phyloP scores from a whole-genome alignment of 2,113 vertebrate species.

The Pachypanchax playfairii region DNA sequence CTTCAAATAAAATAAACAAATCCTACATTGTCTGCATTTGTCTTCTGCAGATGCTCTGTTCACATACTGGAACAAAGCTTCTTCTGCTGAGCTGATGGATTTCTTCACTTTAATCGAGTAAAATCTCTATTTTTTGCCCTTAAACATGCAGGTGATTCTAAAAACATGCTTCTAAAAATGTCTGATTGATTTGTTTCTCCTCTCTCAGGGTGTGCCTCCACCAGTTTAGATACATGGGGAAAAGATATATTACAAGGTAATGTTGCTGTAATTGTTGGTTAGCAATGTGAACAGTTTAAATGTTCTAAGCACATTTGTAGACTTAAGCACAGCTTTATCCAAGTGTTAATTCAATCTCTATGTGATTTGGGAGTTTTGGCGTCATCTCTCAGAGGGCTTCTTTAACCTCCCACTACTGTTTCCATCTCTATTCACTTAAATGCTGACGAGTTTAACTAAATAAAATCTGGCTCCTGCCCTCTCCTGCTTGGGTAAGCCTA shows the following conservation, averaged over 20 bases:
- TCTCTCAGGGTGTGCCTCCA: slow-evolving; percentile 91
- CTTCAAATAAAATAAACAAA: background rate
- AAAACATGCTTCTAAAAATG: background rate
- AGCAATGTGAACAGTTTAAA: background rate
- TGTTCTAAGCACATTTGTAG: background rate
- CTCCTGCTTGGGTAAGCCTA: slow-evolving; percentile 92
- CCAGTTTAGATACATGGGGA: slow-evolving; percentile 99
- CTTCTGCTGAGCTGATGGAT: slow-evolving; percentile 93
- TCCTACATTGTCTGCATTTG: slow-evolving; percentile 2
- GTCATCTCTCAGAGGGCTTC: slow-evolving; percentile 78
- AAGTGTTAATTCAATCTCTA: slow-evolving; percentile 1
- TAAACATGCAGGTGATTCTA: background rate
- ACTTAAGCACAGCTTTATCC: too few species aligned
- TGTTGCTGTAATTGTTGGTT: slow-evolving; percentile 31
- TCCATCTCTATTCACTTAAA: slow-evolving; percentile 89
- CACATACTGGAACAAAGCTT: slow-evolving; percentile 97
- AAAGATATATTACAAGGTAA: slow-evolving; percentile 98
- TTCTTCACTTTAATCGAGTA: slow-evolving; percentile 98
- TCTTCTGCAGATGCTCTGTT: slow-evolving; percentile 89
- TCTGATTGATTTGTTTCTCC: background rate
- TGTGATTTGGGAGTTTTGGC: slow-evolving; percentile 68
- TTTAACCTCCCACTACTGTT: slow-evolving; percentile 88
- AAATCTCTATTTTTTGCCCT: slow-evolving; percentile 60
- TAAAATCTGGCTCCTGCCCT: slow-evolving; percentile 87
- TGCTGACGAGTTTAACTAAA: slow-evolving; percentile 94